Conservation (phyloP, 2,797 vertebrate genomes). For the Ptychadena robeensis region DNA sequence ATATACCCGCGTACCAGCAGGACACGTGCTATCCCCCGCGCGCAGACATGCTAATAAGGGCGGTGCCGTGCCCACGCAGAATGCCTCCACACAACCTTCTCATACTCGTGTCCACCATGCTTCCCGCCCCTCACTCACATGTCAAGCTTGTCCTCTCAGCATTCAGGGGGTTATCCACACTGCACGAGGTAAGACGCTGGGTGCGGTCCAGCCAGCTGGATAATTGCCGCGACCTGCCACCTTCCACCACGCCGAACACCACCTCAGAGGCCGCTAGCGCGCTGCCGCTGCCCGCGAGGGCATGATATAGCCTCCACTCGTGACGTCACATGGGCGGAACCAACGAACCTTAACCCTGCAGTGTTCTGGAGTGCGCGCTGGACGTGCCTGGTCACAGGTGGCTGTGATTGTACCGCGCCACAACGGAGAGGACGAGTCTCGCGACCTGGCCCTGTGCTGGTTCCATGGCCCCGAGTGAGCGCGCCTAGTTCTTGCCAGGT, state of each 20-base stretch:
- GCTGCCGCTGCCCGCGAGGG: slow-evolving; percentile 47
- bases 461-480: no score
- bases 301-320: slow-evolving; percentile 45
- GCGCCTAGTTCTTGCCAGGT: no score
- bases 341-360: slow-evolving; percentile 29
- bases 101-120: not conserved
- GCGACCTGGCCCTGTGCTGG: no score
- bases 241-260: not conserved
- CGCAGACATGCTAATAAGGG: slow-evolving; percentile 16
- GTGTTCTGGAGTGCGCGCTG: not conserved
- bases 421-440: no score
- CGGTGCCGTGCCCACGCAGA: not conserved
- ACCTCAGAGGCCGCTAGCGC: slow-evolving; percentile 17
- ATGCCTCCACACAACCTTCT: not conserved
- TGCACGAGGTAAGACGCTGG: not conserved
- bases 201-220: not conserved
- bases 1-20: not conserved
- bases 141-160: slow-evolving; percentile 11
- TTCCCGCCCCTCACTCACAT: slow-evolving; percentile 28
- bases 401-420: not conserved
- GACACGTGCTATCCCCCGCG: not conserved
- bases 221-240: not conserved
- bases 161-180: not conserved
- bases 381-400: not conserved
- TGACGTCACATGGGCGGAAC: slow-evolving; percentile 47